Percentiles rank a stretch among this genome's conserved stretches.
These are phyloP conservation scores for Himalopsyche japonica DNA, from an alignment of 2,888 invertebrate genomes.

Conservation along the genomic window DNA sequence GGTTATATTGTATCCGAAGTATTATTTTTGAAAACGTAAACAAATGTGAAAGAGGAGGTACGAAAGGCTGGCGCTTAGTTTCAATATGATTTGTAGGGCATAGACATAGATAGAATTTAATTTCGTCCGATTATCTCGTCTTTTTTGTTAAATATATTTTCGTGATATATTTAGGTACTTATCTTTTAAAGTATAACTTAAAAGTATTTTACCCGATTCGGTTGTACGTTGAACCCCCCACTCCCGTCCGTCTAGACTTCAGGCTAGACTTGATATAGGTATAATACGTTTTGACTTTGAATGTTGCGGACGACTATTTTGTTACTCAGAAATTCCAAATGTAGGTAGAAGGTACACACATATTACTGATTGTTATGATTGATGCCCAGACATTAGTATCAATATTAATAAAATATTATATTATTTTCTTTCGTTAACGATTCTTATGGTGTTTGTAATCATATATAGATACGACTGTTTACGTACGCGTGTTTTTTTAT, in stretches of 20 bases:
- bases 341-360: background rate
- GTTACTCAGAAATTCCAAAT: background rate
- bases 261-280: background rate
- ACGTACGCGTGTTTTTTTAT: background rate
- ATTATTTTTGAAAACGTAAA: no score
- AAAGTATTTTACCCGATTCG: background rate
- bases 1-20: no score
- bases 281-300: background rate
- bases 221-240: slow-evolving; percentile 18
- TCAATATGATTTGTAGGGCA: no score
- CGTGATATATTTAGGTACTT: no score
- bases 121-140: no score
- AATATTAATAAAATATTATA: background rate
- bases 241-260: slow-evolving; percentile 13
- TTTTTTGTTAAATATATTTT: no score
- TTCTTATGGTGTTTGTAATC: background rate
- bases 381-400: background rate
- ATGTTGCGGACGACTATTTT: background rate
- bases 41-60: no score
- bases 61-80: no score
- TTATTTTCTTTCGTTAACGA: background rate
- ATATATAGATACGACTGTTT: no score
- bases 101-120: no score
- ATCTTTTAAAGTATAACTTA: background rate
- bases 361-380: background rate